Conservation (phyloP, 2,113 vertebrate species). For the Beaufortia kweichowensis region DNA sequence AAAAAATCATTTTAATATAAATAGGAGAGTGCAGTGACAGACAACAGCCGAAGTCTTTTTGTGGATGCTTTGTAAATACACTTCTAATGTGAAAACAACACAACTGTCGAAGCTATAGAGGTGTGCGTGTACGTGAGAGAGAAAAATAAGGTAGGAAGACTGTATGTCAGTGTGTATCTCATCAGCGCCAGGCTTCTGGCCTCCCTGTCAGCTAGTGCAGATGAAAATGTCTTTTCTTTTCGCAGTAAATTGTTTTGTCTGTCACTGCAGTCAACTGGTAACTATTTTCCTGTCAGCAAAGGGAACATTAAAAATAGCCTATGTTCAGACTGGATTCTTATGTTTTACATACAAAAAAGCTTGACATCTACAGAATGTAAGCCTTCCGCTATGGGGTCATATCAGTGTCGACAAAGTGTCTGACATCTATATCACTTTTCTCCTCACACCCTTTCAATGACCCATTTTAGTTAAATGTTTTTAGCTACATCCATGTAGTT, state of each 20-base stretch:
- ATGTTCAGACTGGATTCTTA: background rate
- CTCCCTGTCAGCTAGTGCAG: background rate
- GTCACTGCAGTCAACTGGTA: background rate
- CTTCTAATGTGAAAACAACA: background rate
- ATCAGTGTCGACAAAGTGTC: slow-evolving; percentile 12
- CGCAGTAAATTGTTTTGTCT: slow-evolving; percentile 16
- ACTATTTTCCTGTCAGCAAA: slow-evolving; percentile 13
- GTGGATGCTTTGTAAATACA: background rate
- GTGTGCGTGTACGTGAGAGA: background rate
- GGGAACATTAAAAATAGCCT: background rate
- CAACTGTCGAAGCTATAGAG: too few species aligned
- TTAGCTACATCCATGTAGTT: background rate
- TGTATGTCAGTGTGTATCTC: background rate
- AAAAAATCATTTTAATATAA: background rate
- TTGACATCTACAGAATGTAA: slow-evolving; percentile 16
- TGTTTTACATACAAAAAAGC: background rate
- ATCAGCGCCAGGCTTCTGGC: slow-evolving; percentile 4
- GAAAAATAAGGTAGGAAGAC: background rate
- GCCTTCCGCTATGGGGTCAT: background rate
- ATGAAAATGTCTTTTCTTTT: slow-evolving; percentile 11
- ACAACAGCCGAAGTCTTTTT: background rate
- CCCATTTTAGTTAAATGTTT: slow-evolving; percentile 22
- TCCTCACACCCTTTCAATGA: slow-evolving; percentile 36
- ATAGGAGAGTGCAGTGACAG: background rate
- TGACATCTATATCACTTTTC: slow-evolving; percentile 38